Evolutionary conservation across 2,113 vertebrate genomes (phyloP), one percentile per base, ranked within the genome.

Genomic region (Chascanopsetta lugubris): DNA sequence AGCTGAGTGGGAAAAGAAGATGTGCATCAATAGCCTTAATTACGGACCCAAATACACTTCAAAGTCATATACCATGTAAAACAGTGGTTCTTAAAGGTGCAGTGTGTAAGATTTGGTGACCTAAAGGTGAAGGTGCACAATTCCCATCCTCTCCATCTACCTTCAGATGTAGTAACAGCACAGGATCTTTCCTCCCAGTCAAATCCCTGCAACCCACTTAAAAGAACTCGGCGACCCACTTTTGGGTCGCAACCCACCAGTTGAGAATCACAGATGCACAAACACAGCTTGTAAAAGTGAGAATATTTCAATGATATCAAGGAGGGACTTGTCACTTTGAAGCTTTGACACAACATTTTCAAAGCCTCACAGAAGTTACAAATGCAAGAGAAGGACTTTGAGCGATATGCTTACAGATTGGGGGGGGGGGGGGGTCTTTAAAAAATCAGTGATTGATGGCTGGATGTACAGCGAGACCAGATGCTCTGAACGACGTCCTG

Each of bases 291-390:
- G 13, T 20, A 61, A 69, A 69, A 65, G 18, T 17, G 51, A 49
- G 12, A 61, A 24, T 24, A 67, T 77, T 64, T 15, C 40, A 12
- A 50, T 42, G 38, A 56, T 53, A 71, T 73, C 61, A 70, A 46
- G 49, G 36, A 53, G 26, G 49, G 25, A 25, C 47, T n/a, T 64
- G 70, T 60, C 20, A 58, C 79, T 82, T 87, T 84, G 79, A 80
- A 76, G 79, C 56, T 54, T 62, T 46, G 57, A 63, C 66, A 59
- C 11, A 9, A 60, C 59, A 18, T 58, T 82, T 69, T 80, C 75
- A 86, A 84, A 86, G 70, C 60, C 45, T 46, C 48, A n/a, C 48
- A 55, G 57, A 72, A 51, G 63, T 77, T 77, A 77, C 77, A 77
- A 73, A 80, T 78, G 76, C 61, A 83, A 61, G 66, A 74, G 38